Evolutionary conservation across 2,797 vertebrate species (phyloP).

Genomic region (Paedocypris micromegethes): DNA sequence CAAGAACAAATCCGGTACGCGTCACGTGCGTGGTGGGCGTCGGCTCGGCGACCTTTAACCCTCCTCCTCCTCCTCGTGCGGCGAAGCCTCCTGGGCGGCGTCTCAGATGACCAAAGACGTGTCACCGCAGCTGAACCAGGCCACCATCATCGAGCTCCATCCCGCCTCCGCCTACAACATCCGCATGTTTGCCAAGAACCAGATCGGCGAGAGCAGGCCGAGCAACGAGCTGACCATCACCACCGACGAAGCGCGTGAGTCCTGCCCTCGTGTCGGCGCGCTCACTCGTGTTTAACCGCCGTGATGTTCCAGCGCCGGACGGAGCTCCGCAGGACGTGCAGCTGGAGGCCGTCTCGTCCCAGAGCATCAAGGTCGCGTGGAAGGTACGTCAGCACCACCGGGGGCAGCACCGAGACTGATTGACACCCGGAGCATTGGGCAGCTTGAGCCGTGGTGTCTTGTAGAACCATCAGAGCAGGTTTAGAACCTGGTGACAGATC

Average conservation of each 20-base stretch:
- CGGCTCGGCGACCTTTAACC: too few species aligned
- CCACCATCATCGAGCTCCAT: constrained; percentile 98
- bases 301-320: constrained; percentile 79
- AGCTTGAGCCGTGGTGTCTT: too few species aligned
- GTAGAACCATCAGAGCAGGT: too few species aligned
- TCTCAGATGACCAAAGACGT: constrained; percentile 99
- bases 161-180: constrained; percentile 98
- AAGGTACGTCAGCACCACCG: constrained; percentile 73
- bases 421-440: too few species aligned
- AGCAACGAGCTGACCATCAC: constrained; percentile 99
- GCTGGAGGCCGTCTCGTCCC: constrained; percentile 92
- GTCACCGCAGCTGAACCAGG: constrained; percentile 96
- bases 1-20: constrained; percentile 94
- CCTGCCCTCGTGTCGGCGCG: too few species aligned
- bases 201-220: constrained; percentile 94
- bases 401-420: background rate
- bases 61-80: too few species aligned
- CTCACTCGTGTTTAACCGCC: too few species aligned
- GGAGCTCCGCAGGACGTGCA: constrained; percentile 92
- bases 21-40: too few species aligned
- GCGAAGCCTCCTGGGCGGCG: constrained; percentile 89
- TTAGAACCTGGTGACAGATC: too few species aligned
- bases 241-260: constrained; percentile 91
- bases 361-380: constrained; percentile 97
- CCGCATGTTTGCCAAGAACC: constrained; percentile 98